Evolutionary conservation across 2,113 vertebrate genomes (phyloP), one percentile per base, ranked within the genome.

Genomic region (Strigops habroptila): DNA sequence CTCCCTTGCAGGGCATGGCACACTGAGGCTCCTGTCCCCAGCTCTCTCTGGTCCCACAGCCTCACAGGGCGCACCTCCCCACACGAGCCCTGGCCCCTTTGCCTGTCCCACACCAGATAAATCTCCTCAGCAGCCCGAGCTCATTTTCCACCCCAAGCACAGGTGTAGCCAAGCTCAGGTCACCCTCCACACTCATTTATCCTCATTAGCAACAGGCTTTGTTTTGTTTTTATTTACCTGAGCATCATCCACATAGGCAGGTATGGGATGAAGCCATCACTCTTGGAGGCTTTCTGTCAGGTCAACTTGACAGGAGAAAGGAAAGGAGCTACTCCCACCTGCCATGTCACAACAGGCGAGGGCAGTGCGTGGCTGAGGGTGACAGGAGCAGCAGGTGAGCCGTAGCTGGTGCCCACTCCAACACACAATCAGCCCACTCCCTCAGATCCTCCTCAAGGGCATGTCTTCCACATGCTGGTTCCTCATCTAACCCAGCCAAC

Each of bases 1-100:
- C 33, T 69, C 18, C 5, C 7, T 30, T 28, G 37, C 10, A 6
- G 37, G 6, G 4, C 14, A 30, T 1, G 17, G 71, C 62, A 18
- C 52, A 16, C 46, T 7, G 27, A 12, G 30, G 12, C 13, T 51
- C 5, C 39, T 1, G 0, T 28, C 7, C 37, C 9, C 3, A 5
- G 33, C 35, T 57, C 25, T 37, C 22, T 1, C 25, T 6, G 1
- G 6, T 39, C 57, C 64, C 68, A 27, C 65, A 51, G 53, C 70
- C 53, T 43, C 49, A 6, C 28, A 24, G 16, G 25, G 14, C 2
- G 25, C 62, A 48, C 11, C 1, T 25, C 68, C 10, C n/a, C 57
- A 6, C 16, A 18, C 5, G 5, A 14, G 8, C 2, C 69, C 18
- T 3, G 23, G 9, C 28, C 7, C 30, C 46, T 14, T 5, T 3